Evolutionary conservation across 1,140 invertebrate genomes (phyloP), one percentile per base, ranked within the genome.

Genomic region (Zeugodacus cucurbitae): DNA sequence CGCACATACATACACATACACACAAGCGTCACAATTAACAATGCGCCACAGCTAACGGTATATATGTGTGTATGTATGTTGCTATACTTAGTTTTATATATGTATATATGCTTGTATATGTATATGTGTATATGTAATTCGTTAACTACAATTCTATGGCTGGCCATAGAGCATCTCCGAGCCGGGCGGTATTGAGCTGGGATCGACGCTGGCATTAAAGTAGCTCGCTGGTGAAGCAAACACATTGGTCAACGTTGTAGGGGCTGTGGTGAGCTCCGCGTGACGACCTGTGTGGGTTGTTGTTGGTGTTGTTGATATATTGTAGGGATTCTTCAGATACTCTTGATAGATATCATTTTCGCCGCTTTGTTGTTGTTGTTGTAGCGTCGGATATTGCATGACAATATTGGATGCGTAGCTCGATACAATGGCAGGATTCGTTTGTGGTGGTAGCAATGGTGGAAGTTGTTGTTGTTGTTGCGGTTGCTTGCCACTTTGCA

Each of bases 161-260:
- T 91, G 90, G 29, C 94, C 95, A 89, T 95, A 96, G 7, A 95
- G 91, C 87, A 95, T 94, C 88, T 96, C 95, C 0, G 95, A 95
- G 17, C 95, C 95, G 0, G 94, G 94, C 34, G 94, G 94, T 87
- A 94, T 93, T 41, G 89, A 89, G 87, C 93, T 94, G 29, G 94
- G 93, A 86, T 94, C 94, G 0, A 94, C 93, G 67, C 89, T 93
- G 0, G 88, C 88, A 74, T 94, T 94, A 90, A 96, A 96, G 90
- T 96, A 96, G 90, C 94, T 95, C 0, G 94, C 90, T 48, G 93
- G 93, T 20, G 85, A 88, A 91, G 90, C 85, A 92, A 94, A 90
- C 7, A 93, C 41, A 87, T 26, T 88, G 88, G 88, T 58, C 89
- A 62, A 90, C 57, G 92, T 89, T 29, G 92, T 93, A 0, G 86